Evolutionary conservation across 2,888 invertebrate species (phyloP).

Genomic region (Sympetrum striolatum): DNA sequence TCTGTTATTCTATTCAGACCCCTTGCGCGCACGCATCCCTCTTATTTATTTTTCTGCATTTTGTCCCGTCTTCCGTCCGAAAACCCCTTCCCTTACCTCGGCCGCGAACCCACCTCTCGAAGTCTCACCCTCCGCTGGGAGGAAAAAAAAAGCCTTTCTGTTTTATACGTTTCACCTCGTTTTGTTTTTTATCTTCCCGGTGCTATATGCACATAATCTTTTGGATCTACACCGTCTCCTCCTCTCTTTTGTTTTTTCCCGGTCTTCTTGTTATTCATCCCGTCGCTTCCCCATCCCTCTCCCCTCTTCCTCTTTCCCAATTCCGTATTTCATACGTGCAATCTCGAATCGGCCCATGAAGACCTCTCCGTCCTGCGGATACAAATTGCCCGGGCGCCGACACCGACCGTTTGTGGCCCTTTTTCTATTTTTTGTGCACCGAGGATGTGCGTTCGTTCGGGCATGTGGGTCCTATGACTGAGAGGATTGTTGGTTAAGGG

Average conservation of each 20-base stretch:
- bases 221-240: constrained; percentile 25
- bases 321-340: constrained; percentile 35
- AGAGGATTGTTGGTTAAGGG: not conserved
- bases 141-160: not conserved
- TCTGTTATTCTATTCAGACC: constrained; percentile 43
- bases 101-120: not conserved
- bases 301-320: not conserved
- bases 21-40: constrained; percentile 5
- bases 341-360: not conserved
- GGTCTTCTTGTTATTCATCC: not conserved
- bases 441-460: not conserved
- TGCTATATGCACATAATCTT: constrained; percentile 19
- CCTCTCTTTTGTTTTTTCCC: not conserved
- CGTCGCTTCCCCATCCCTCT: not conserved
- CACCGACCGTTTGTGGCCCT: not conserved
- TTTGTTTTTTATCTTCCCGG: not conserved
- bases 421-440: not conserved
- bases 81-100: not conserved
- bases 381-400: not conserved
- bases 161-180: not conserved
- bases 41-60: constrained; percentile 34
- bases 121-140: not conserved
- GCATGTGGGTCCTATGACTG: not conserved
- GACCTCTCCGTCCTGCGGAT: not conserved
- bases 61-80: constrained; percentile 1